Evolutionary conservation across 2,113 vertebrate species (phyloP).

Genomic region (Macquaria australasica): DNA sequence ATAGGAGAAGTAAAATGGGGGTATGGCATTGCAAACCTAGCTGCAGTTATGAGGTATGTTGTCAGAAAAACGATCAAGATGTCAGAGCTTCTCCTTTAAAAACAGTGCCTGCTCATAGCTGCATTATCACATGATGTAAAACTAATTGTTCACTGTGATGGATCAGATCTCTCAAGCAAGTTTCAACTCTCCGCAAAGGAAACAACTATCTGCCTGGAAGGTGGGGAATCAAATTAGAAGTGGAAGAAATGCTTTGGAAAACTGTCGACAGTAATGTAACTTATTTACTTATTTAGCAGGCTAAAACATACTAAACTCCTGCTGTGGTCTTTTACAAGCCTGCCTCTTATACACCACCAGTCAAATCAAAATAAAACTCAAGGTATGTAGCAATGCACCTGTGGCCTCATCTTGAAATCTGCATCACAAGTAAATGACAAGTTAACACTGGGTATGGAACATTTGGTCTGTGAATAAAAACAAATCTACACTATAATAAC

Average conservation of each 20-base stretch:
- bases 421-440: conserved; percentile 54
- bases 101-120: background rate
- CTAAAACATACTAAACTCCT: background rate
- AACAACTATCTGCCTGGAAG: background rate
- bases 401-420: conserved; percentile 64
- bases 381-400: background rate
- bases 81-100: background rate
- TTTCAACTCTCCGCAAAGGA: background rate
- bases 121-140: background rate
- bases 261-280: background rate
- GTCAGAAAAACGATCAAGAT: conserved; percentile 15
- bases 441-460: conserved; percentile 37
- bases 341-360: background rate
- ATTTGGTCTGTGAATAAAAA: conserved; percentile 29
- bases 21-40: background rate
- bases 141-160: background rate
- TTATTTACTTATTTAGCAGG: background rate
- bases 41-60: background rate
- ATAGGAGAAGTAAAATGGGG: background rate
- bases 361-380: conserved; percentile 4
- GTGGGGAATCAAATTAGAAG: background rate
- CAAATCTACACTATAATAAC: conserved; percentile 17
- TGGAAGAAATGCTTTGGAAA: conserved; percentile 14
- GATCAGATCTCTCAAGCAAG: background rate
- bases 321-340: background rate